Base-by-base conservation (phyloP, 2,888 invertebrate genomes). In the Aplocera efformata region DNA sequence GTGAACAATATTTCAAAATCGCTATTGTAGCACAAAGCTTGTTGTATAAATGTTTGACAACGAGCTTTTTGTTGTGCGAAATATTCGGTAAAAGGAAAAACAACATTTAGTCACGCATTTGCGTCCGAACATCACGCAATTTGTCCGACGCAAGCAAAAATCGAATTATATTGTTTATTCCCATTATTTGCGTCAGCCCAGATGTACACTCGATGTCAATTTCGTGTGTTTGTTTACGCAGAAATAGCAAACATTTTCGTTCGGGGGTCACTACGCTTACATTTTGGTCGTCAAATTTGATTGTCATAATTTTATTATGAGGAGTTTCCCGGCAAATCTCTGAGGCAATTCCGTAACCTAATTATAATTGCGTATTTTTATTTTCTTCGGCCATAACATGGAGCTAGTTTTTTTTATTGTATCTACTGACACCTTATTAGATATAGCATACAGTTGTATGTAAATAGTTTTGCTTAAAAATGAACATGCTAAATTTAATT, bases 161-260 rank as follows among this genome's bases (percentile, higher is more conserved):
- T 86, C 76, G 70, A 86, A 85, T 88, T 84, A 88, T 72, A 75
- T 72, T 81, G 81, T 86, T 85, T 86, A 81, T 74, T 75, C 83
- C 76, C 62, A 79, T 82, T 85, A 82, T 86, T 88, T 83, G 85
- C 83, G 81, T 78, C 79, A 79, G 66, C 77, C 82, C 88, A 88
- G 86, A 84, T 88, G 88, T 86, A 86, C 84, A 79, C 78, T 84
- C 71, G 52, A 76, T 73, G 86, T 88, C 86, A 86, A 84, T 86
- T 85, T 84, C 67, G 63, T 54, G 56, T 79, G 78, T 85, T 83
- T 88, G 78, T 85, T 88, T 88, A 84, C 86, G 72, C 72, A 80
- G 82, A 79, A 79, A 80, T 68, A 84, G 72, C 84, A 86, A 86
- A 86, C 77, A 83, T 76, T 77, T 59, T 53, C 72, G 53, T 48